Conservation (phyloP, 2,797 vertebrate genomes). For the Sylvia borin region DNA sequence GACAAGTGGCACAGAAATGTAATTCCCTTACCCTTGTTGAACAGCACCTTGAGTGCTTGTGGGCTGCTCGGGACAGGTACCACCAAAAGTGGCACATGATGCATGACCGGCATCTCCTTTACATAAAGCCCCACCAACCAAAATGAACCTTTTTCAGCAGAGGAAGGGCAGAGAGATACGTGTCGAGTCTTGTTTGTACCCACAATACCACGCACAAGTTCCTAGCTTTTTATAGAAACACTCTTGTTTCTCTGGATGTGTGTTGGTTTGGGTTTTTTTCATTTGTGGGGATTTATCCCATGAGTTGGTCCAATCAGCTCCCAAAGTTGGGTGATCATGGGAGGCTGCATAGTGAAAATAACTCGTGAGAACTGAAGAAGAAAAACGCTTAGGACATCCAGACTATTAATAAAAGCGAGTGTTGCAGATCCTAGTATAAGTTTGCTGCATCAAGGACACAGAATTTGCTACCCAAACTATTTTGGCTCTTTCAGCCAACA, state of each 20-base stretch:
- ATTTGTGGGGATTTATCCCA: conserved; percentile 39
- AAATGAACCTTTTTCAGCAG: not conserved
- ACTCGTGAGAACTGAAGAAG: conserved; percentile 71
- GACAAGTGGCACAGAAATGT: not conserved
- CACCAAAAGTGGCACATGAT: not conserved
- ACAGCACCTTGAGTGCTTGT: not conserved
- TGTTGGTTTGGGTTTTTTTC: not conserved
- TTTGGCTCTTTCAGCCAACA: not conserved
- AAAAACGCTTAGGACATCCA: conserved; percentile 34
- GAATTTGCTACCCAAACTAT: not conserved
- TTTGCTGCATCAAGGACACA: not conserved
- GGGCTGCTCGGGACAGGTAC: not conserved
- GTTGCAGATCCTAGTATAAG: not conserved
- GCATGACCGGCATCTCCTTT: not conserved
- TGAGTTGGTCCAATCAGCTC: conserved; percentile 22
- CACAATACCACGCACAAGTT: not conserved
- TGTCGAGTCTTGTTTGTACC: not conserved
- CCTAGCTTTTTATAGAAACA: conserved; percentile 44
- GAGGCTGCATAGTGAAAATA: conserved; percentile 71
- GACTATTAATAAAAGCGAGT: conserved; percentile 54
- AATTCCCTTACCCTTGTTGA: not conserved
- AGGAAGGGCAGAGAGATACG: not conserved
- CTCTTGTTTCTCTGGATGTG: not conserved
- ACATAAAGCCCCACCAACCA: not conserved
- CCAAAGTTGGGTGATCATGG: conserved; percentile 19